Percentiles rank a stretch among this genome's conserved stretches.
These are phyloP conservation scores for Drosophila santomea DNA, from an alignment of 1,140 invertebrate species.

Conservation along the genomic window DNA sequence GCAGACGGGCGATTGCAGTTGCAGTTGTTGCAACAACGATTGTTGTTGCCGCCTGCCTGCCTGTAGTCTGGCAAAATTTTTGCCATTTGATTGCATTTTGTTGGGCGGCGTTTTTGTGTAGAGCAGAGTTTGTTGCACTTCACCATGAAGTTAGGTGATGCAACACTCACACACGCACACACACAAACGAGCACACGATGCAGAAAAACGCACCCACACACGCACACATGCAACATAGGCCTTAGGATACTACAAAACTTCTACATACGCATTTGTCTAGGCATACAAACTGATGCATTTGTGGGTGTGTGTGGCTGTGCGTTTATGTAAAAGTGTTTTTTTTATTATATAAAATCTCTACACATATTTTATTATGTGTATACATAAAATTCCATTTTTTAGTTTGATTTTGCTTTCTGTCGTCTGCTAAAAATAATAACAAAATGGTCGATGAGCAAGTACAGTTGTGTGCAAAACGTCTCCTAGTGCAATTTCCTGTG, in stretches of 20 bases:
- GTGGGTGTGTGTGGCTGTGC: conserved; percentile 12
- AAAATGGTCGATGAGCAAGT: conserved; percentile 41
- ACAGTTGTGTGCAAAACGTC: conserved; percentile 72
- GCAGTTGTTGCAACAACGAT: conserved; percentile 59
- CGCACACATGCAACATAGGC: conserved; percentile 38
- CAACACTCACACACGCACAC: conserved; percentile 24
- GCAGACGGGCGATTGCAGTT: conserved; percentile 50
- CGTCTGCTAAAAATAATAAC: conserved; percentile 73
- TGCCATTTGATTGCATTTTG: conserved; percentile 81
- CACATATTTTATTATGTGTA: conserved; percentile 49
- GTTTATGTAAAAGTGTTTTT: conserved; percentile 46
- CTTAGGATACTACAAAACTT: conserved; percentile 67
- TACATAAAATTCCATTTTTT: conserved; percentile 61
- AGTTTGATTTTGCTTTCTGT: conserved; percentile 67
- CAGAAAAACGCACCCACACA: conserved; percentile 70
- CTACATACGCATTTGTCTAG: conserved; percentile 51
- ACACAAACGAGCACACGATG: conserved; percentile 21
- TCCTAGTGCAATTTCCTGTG: conserved; percentile 24
- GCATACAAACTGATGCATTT: conserved; percentile 16
- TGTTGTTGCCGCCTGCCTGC: conserved; percentile 28
- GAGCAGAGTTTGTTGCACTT: conserved; percentile 80
- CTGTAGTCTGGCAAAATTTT: conserved; percentile 78
- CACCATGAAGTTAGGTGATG: conserved; percentile 67
- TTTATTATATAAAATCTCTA: conserved; percentile 56
- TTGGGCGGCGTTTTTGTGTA: conserved; percentile 61